phyloP scores from a whole-genome alignment of 1,140 invertebrate genomes.

The Drosophila simulans region DNA sequence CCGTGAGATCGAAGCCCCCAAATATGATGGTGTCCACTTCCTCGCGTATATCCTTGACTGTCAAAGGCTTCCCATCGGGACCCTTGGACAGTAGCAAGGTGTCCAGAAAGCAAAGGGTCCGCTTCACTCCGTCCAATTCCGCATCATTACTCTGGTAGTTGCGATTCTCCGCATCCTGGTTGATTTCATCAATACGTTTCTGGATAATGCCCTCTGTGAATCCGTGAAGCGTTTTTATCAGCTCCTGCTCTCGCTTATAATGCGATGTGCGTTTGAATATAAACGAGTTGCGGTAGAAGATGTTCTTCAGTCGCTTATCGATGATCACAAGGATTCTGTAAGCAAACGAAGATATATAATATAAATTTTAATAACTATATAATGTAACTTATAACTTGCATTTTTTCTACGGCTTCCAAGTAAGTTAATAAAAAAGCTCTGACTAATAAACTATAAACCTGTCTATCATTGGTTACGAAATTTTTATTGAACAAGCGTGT shows the following conservation, averaged over 20 bases:
- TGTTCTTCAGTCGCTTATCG: conserved; percentile 45
- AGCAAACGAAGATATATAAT: not conserved
- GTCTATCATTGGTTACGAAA: too few species aligned
- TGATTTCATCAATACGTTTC: conserved; percentile 45
- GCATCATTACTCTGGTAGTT: conserved; percentile 16
- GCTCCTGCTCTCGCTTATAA: conserved; percentile 25
- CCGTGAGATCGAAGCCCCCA: conserved; percentile 84
- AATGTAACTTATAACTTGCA: too few species aligned
- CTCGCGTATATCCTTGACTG: conserved; percentile 87
- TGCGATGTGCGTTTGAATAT: conserved; percentile 24
- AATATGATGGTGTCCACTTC: conserved; percentile 90
- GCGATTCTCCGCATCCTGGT: conserved; percentile 33
- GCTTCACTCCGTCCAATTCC: conserved; percentile 5
- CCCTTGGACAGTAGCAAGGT: conserved; percentile 87
- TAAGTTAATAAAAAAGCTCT: too few species aligned
- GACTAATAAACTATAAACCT: too few species aligned
- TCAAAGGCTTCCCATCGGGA: conserved; percentile 85
- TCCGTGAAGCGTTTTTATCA: conserved; percentile 40
- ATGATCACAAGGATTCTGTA: conserved; percentile 52
- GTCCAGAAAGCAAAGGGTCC: conserved; percentile 86
- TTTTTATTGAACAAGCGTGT: not conserved
- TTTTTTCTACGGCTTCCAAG: too few species aligned
- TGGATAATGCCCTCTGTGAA: conserved; percentile 61
- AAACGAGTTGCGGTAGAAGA: conserved; percentile 42
- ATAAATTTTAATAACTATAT: not conserved